Evolutionary conservation across 2,113 vertebrate genomes (phyloP), one percentile per base, ranked within the genome.

Genomic region (Amia ocellicauda): DNA sequence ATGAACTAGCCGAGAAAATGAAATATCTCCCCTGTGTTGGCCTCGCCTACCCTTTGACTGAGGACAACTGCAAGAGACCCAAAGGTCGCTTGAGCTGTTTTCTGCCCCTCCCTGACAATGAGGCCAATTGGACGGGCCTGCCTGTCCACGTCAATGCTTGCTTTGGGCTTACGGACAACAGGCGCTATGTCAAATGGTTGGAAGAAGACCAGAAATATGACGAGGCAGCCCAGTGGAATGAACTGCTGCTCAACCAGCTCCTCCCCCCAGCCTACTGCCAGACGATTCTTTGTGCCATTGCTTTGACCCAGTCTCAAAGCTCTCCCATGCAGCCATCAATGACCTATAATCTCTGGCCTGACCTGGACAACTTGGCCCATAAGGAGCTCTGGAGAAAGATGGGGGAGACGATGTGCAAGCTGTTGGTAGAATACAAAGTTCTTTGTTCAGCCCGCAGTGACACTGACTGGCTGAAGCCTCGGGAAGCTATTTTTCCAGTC

Each of bases 71-170:
- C 0, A 63, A 26, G 13, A n/a, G 28, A 51, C 75, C 72, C 52
- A 29, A 13, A 1, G 84, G 83, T 1, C 58, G 64, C 1, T 66
- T 83, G 3, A 74, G 73, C 54, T 84, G 81, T n/a, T 75, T 84
- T 56, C 65, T 86, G 3, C 83, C 81, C 3, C 76, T 86, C 20
- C 84, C 84, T 10, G 77, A 72, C 51, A 84, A 75, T 0, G 79
- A 85, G 0, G 69, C 80, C 69, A 85, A 0, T 0, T 16, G 23
- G 60, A 82, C 76, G 0, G 78, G 81, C 0, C 59, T 86, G 28
- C 83, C 84, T 0, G 24, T 77, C 43, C 75, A 84, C 0, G 42
- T 69, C 62, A 86, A 77, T 0, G 80, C 77, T 2, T 80, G 76
- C 16, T 86, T 86, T 0, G 40, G 80, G 16, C 78, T 85, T 43